Evolutionary conservation across 2,888 invertebrate species (phyloP).

Genomic region (Ophion obscuratus): DNA sequence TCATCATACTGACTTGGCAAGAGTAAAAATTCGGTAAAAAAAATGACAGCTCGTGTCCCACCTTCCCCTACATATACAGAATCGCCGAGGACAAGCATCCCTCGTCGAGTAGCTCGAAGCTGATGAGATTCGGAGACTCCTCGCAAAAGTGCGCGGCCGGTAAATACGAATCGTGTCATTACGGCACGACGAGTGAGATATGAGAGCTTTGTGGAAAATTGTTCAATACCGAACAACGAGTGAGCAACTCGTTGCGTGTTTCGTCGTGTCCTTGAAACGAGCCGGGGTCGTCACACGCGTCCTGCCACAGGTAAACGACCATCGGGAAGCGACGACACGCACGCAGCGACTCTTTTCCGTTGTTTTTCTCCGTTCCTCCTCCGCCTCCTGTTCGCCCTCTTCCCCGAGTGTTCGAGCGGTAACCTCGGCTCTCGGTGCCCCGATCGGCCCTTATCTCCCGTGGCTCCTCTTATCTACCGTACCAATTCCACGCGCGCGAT

Average conservation of each 20-base stretch:
- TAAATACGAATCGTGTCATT: background rate
- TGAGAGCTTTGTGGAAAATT: conserved; percentile 13
- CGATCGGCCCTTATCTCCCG: conserved; percentile 28
- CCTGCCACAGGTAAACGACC: conserved; percentile 83
- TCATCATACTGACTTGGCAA: no score
- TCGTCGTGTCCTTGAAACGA: conserved; percentile 83
- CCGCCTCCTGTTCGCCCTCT: conserved; percentile 12
- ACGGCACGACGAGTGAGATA: background rate
- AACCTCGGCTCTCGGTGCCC: conserved; percentile 6
- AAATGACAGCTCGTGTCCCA: no score
- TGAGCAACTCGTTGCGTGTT: conserved; percentile 77
- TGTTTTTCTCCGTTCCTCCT: conserved; percentile 7
- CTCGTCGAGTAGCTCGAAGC: no score
- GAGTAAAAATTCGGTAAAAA: no score
- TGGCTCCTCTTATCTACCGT: conserved; percentile 19
- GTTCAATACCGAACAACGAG: conserved; percentile 77
- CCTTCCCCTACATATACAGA: no score
- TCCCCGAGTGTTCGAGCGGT: conserved; percentile 43
- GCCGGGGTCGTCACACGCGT: conserved; percentile 83
- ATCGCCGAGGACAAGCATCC: no score
- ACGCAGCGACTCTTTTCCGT: background rate
- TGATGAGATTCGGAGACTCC: no score
- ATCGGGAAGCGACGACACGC: conserved; percentile 70
- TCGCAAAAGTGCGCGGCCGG: background rate
- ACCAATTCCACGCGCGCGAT: conserved; percentile 29